Conservation (phyloP, 1,140 invertebrate species). For the Hylaeus anthracinus region DNA sequence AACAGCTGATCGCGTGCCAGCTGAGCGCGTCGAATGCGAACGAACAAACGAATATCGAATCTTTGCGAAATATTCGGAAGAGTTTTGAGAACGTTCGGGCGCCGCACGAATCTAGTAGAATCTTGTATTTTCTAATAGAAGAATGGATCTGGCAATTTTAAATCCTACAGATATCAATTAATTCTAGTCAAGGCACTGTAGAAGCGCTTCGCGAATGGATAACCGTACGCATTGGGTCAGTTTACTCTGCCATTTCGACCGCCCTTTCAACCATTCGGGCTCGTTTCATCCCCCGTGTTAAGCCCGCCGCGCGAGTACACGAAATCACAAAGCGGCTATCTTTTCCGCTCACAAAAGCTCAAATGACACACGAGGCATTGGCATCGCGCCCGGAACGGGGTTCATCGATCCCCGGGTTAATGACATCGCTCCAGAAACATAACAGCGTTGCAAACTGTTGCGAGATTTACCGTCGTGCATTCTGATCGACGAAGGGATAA, state of each 20-base stretch:
- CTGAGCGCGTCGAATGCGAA: too few relatives aligned
- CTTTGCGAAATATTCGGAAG: too few relatives aligned
- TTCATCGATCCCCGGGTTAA: slow-evolving; percentile 17
- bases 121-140: too few relatives aligned
- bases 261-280: background rate
- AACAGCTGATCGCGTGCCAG: too few relatives aligned
- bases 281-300: slow-evolving; percentile 3
- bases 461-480: too few relatives aligned
- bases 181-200: background rate
- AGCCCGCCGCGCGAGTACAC: background rate
- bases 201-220: slow-evolving; percentile 23
- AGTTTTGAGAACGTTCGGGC: too few relatives aligned
- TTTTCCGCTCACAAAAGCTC: slow-evolving; percentile 48
- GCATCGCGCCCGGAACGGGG: background rate
- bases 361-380: slow-evolving; percentile 39
- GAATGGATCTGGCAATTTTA: too few relatives aligned
- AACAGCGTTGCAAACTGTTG: background rate
- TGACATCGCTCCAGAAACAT: background rate
- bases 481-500: too few relatives aligned
- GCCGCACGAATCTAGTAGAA: too few relatives aligned
- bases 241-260: slow-evolving; percentile 43
- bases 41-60: too few relatives aligned
- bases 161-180: background rate
- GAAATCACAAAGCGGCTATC: slow-evolving; percentile 54
- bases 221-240: slow-evolving; percentile 47